Evolutionary conservation across 2,113 vertebrate genomes (phyloP).

Genomic region (Synodontis membranacea): DNA sequence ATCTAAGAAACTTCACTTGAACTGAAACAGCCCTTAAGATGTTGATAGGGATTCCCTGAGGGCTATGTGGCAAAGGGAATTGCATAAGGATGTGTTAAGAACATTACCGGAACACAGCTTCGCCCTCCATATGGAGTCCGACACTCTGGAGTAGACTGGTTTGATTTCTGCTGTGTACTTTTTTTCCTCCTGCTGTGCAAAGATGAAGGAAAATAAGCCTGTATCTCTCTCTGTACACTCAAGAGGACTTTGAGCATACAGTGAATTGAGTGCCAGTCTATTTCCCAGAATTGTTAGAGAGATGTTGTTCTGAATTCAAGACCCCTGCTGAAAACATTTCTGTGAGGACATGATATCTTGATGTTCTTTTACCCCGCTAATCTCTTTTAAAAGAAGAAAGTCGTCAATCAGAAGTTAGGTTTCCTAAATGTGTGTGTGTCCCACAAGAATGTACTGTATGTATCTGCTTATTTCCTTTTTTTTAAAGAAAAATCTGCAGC

Average conservation of each 20-base stretch:
- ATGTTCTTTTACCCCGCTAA: background rate
- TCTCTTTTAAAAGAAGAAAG: background rate
- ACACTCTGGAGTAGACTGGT: background rate
- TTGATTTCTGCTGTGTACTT: background rate
- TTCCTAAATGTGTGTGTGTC: background rate
- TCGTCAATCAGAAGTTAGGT: background rate
- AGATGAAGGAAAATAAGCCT: slow-evolving; percentile 19
- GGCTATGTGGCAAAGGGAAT: slow-evolving; percentile 13
- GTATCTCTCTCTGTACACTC: background rate
- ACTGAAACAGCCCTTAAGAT: slow-evolving; percentile 18
- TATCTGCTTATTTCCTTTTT: background rate
- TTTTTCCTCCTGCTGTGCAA: slow-evolving; percentile 16
- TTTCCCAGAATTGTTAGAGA: slow-evolving; percentile 3
- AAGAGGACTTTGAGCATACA: background rate
- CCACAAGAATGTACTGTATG: background rate
- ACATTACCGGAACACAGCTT: slow-evolving; percentile 11
- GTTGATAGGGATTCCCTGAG: background rate
- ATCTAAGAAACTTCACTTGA: slow-evolving; percentile 7
- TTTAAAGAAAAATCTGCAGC: background rate
- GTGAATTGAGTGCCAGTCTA: background rate
- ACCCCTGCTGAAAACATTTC: background rate
- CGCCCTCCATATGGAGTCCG: background rate
- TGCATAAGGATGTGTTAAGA: slow-evolving; percentile 4
- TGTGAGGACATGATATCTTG: background rate
- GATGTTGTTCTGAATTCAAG: background rate